Conservation (phyloP, 2,113 vertebrate genomes). For the Indicator indicator region DNA sequence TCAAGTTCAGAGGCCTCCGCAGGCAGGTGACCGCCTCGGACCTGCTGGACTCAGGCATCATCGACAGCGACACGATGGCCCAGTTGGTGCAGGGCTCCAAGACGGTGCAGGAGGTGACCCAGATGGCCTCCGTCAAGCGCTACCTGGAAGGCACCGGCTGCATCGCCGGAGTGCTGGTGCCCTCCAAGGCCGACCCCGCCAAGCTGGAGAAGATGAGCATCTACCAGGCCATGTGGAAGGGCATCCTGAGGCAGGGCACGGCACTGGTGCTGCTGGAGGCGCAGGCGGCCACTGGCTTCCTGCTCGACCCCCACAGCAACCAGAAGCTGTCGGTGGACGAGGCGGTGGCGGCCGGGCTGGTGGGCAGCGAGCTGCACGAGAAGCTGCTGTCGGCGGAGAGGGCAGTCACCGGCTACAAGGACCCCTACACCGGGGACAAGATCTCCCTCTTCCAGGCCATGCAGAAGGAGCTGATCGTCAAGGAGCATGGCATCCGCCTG, state of each 20-base stretch:
- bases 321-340: slow-evolving; percentile 41
- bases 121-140: slow-evolving; percentile 71
- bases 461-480: slow-evolving; percentile 86
- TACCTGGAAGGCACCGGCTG: slow-evolving; percentile 78
- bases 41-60: slow-evolving; percentile 72
- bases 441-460: slow-evolving; percentile 81
- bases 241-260: slow-evolving; percentile 65
- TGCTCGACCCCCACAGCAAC: not conserved
- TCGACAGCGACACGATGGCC: slow-evolving; percentile 68
- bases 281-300: slow-evolving; percentile 72
- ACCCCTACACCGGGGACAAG: slow-evolving; percentile 42
- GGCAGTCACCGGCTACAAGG: slow-evolving; percentile 76
- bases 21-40: slow-evolving; percentile 72
- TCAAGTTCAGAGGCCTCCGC: slow-evolving; percentile 85
- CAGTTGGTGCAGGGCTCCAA: slow-evolving; percentile 55
- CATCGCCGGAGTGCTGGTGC: slow-evolving; percentile 64
- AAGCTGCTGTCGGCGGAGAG: slow-evolving; percentile 76
- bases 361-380: slow-evolving; percentile 71
- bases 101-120: slow-evolving; percentile 54
- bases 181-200: not conserved
- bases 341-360: slow-evolving; percentile 55
- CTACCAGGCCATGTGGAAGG: slow-evolving; percentile 74
- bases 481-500: slow-evolving; percentile 83
- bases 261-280: slow-evolving; percentile 80
- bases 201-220: slow-evolving; percentile 71